Evolutionary conservation across 2,797 vertebrate genomes (phyloP).

Genomic region (Nasua narica): DNA sequence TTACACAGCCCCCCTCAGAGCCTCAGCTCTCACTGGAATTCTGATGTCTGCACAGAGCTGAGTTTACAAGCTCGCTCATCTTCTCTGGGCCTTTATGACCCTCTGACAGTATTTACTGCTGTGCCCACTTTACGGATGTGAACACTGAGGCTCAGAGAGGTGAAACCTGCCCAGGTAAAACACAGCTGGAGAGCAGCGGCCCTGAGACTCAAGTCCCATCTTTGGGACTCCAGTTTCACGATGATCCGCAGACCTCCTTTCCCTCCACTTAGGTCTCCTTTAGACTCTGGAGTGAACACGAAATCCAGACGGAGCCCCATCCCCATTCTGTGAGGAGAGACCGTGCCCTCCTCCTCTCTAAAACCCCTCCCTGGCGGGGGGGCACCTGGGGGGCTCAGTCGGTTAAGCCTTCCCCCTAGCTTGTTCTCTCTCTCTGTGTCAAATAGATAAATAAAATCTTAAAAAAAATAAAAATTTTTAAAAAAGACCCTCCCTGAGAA

Average conservation of each 20-base stretch:
- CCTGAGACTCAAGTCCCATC: neutral
- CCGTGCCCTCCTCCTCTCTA: neutral
- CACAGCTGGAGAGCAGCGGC: neutral
- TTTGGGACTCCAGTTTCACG: neutral
- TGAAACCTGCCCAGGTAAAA: neutral
- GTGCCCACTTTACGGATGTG: neutral
- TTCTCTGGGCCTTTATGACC: neutral
- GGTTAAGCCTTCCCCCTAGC: too few species aligned
- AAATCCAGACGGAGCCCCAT: neutral
- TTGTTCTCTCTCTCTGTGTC: too few species aligned
- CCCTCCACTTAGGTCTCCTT: neutral
- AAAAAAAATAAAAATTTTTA: too few species aligned
- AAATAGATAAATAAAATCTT: too few species aligned
- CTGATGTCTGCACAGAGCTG: neutral
- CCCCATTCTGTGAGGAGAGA: neutral
- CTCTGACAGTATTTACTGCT: neutral
- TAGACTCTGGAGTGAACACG: neutral
- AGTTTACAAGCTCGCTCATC: accelerated
- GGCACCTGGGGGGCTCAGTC: too few species aligned
- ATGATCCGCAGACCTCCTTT: neutral
- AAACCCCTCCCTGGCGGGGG: too few species aligned
- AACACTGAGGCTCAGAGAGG: neutral
- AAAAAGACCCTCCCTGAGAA: neutral
- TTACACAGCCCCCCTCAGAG: neutral
- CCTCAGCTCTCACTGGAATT: accelerated